Base-by-base conservation (phyloP, 2,113 vertebrate species). In the Strix aluco region DNA sequence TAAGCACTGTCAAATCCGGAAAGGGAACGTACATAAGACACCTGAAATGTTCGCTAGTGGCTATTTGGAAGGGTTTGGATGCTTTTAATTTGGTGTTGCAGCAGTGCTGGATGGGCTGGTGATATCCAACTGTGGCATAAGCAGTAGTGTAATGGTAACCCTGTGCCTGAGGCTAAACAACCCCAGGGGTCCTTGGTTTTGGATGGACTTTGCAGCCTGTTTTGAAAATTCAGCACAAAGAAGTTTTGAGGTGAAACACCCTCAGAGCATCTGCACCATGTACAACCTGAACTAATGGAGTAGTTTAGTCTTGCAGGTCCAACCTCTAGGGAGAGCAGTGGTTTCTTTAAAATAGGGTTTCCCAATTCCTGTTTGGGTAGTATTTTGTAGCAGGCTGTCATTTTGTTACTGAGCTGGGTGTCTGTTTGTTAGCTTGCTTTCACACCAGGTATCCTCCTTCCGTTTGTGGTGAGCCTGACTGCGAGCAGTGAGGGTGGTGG, bases 21-120 rank as follows among this genome's bases (percentile, higher is more conserved):
- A 52, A 52, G 27, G 46, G 36, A 40, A 26, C 0, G 20, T 19
- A 4, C 10, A 0, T 1, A 0, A 46, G 27, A 7, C 27, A 19
- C 38, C 42, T 5, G 22, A 29, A 36, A 3, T 17, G 38, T 11
- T 75, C 1, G 1, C 44, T 11, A 2, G 30, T 23, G 51, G 42
- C 57, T 51, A 0, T 26, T 34, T 15, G 65, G 59, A 30, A 62
- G 27, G 1, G 0, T 26, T 71, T 1, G 5, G 51, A 11, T 74
- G 58, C 30, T 38, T 82, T 77, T 27, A 11, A 3, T 5, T 5
- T 2, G 12, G 12, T 22, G 20, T 19, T 54, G 2, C 3, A 5
- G 58, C 21, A 10, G 63, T 9, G n/a, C 58, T 29, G 54, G 40
- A 44, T 17, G 57, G 32, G 20, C 15, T 1, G 11, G 59, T n/a